These are phyloP conservation scores for Pemphigus obesinymphae DNA, from an alignment of 1,140 invertebrate genomes.

Conservation along the genomic window DNA sequence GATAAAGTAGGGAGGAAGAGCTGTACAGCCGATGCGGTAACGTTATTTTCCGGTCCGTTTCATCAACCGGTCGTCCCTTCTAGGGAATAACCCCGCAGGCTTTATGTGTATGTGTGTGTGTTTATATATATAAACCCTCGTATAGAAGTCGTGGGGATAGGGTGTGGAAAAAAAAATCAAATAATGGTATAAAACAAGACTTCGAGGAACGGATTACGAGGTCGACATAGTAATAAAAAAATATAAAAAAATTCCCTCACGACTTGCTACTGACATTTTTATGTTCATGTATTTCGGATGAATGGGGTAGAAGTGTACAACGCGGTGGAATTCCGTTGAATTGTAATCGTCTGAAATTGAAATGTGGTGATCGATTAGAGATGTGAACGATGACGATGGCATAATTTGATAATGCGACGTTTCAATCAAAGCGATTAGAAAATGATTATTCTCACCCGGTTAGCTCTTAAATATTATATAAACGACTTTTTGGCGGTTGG, in stretches of 20 bases:
- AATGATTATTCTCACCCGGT: neutral
- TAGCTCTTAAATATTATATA: neutral
- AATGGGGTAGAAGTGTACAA: neutral
- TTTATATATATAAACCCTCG: neutral
- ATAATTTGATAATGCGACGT: neutral
- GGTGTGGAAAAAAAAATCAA: slow-evolving; percentile 27
- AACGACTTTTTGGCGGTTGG: neutral
- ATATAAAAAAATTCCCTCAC: slow-evolving; percentile 8
- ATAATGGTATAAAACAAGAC: slow-evolving; percentile 36
- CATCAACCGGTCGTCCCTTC: slow-evolving; percentile 33
- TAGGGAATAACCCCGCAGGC: slow-evolving; percentile 25
- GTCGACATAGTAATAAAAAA: slow-evolving; percentile 38
- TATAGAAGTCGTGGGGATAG: neutral
- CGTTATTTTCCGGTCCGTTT: slow-evolving; percentile 42
- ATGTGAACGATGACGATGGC: neutral
- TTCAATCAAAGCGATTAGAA: neutral
- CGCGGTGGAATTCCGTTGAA: neutral
- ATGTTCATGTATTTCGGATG: neutral
- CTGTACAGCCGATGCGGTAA: slow-evolving; percentile 25
- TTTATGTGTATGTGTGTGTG: neutral
- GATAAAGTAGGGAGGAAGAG: slow-evolving; percentile 23
- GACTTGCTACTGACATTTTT: slow-evolving; percentile 15
- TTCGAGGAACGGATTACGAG: slow-evolving; percentile 32
- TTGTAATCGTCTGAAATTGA: neutral
- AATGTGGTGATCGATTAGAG: neutral